Evolutionary conservation across 2,888 invertebrate species (phyloP), one percentile per base, ranked within the genome.

Genomic region (Temnothorax rugatulus): DNA sequence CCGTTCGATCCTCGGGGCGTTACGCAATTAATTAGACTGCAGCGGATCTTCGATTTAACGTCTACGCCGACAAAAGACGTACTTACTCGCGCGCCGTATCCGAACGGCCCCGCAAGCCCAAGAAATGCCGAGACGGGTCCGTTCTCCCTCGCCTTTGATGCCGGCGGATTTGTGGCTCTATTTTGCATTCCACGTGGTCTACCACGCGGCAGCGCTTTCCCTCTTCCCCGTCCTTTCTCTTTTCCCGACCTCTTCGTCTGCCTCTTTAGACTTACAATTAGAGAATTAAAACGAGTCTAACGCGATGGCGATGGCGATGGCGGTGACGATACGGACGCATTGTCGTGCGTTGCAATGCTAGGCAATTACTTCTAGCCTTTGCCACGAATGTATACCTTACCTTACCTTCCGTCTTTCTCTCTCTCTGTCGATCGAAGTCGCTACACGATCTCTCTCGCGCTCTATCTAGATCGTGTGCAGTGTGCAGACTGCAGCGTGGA

Each of bases 151-250:
- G 90, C 91, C 93, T 94, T 94, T 94, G 94, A 93, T 92, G 91
- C 91, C 76, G 64, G 59, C 84, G 86, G 90, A 93, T 93, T 93
- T 93, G 93, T 91, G 92, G 84, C 90, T 93, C 93, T 93, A 94
- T 93, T 94, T 94, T 94, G 93, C 93, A 94, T 94, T 92, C 94
- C 93, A 86, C 90, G 88, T 92, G 90, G 84, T 91, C 91, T 89
- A 89, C 90, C 83, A 79, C 84, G 84, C 87, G 84, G 75, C 66
- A 44, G 85, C 54, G 41, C 38, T 84, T 82, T 66, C 81, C 34
- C 84, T 74, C 68, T 66, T 82, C 54, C 81, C 75, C 71, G 41
- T 64, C 57, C 77, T 59, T 71, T 81, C 66, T 81, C 59, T 79
- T 82, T 83, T 73, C 86, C 85, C 77, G 85, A 11, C 38, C 34